A percentile compares a stretch with the other conserved stretches of the same genome.
Evolutionary conservation across 2,888 invertebrate species (phyloP).

Genomic region (Steromphala cineraria): DNA sequence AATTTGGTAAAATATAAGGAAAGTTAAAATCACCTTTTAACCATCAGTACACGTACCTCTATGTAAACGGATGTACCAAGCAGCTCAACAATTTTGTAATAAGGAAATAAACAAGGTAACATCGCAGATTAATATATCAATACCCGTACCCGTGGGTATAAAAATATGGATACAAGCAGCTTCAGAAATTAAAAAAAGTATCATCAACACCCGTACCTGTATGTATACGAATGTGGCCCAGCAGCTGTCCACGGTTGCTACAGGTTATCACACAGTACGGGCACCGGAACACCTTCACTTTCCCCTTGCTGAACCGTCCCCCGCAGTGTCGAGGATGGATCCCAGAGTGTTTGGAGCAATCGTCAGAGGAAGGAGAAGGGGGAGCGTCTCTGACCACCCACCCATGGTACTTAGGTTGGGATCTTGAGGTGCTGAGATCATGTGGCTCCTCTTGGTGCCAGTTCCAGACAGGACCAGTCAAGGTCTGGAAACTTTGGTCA

Average conservation of each 20-base stretch:
- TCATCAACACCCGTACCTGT: too few species aligned
- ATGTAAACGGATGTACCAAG: too few species aligned
- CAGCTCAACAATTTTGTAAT: too few species aligned
- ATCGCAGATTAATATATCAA: too few species aligned
- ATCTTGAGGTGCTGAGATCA: not conserved
- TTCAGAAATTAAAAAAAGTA: too few species aligned
- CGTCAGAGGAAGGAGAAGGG: not conserved
- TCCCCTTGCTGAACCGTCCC: not conserved
- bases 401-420: not conserved
- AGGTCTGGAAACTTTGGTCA: not conserved
- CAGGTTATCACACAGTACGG: constrained; percentile 31
- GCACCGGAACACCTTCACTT: constrained; percentile 23
- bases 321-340: too few species aligned
- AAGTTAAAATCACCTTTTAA: too few species aligned
- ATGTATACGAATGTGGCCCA: constrained; percentile 35
- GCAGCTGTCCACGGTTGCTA: constrained; percentile 35
- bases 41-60: too few species aligned
- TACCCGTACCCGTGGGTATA: too few species aligned
- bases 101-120: too few species aligned
- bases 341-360: not conserved
- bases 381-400: not conserved
- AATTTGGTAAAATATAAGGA: too few species aligned
- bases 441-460: not conserved
- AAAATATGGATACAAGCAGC: too few species aligned
- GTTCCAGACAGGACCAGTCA: not conserved